phyloP scores from a whole-genome alignment of 2,797 vertebrate genomes.

The Fratercula arctica region DNA sequence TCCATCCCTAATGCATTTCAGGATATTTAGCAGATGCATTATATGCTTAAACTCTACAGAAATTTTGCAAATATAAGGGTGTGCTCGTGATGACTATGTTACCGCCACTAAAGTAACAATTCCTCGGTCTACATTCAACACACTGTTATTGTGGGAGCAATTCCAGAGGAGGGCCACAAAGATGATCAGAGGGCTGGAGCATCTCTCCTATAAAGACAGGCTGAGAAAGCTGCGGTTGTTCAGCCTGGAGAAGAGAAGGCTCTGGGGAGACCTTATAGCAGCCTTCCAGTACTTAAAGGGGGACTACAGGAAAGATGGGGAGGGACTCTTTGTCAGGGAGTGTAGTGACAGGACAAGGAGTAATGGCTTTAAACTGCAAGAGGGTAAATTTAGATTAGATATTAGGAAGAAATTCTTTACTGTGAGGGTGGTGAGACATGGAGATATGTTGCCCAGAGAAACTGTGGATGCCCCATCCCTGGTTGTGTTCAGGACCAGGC shows the following conservation, averaged over 20 bases:
- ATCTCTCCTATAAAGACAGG: background rate
- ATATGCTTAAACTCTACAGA: background rate
- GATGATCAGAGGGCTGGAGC: background rate
- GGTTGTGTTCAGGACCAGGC: background rate
- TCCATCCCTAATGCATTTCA: background rate
- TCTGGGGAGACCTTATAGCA: background rate
- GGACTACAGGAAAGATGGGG: background rate
- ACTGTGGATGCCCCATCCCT: background rate
- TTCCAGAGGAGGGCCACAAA: background rate
- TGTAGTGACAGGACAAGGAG: background rate
- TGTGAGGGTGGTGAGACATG: background rate
- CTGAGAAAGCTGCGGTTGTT: background rate
- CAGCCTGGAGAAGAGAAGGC: background rate
- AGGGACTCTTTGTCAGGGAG: background rate
- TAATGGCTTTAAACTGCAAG: background rate
- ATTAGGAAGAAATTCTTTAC: background rate
- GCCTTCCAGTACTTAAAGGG: background rate
- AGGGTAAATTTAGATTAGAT: background rate
- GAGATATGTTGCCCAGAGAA: background rate
- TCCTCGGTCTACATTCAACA: background rate
- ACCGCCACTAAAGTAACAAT: background rate
- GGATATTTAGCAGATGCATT: background rate
- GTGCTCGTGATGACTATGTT: background rate
- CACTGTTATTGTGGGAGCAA: background rate
- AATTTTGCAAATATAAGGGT: background rate